Percentiles rank a stretch among this genome's conserved stretches.
phyloP scores from a whole-genome alignment of 2,888 invertebrate species.

The Plagodis dolabraria region DNA sequence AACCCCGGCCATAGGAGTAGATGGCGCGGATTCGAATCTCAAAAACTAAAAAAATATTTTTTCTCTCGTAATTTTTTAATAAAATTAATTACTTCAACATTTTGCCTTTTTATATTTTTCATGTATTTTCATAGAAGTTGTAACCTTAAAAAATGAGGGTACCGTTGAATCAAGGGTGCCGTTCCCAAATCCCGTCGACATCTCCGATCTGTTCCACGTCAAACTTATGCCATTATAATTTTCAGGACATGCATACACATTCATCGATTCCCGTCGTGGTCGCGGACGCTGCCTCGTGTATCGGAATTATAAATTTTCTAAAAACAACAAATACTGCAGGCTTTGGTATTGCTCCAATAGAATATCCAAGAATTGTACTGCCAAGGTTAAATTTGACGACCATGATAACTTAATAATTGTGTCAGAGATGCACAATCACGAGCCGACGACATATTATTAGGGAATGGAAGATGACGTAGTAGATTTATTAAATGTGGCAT shows the following conservation, averaged over 20 bases:
- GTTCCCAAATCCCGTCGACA: no score
- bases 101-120: no score
- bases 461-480: no score
- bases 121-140: no score
- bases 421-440: background rate
- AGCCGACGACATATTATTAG: background rate
- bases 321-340: conserved; percentile 49
- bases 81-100: no score
- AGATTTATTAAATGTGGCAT: no score
- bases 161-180: no score
- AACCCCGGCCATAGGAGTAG: no score
- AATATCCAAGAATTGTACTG: conserved; percentile 41
- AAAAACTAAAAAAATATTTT: no score
- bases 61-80: no score
- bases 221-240: background rate
- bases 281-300: conserved; percentile 43
- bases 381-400: conserved; percentile 37
- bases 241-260: conserved; percentile 5
- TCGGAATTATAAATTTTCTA: conserved; percentile 46
- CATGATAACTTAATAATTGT: conserved; percentile 13
- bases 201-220: background rate
- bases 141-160: no score
- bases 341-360: conserved; percentile 44
- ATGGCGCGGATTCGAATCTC: no score
- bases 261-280: conserved; percentile 32